Base-by-base conservation (phyloP, 1,140 invertebrate genomes). In the Achroia grisella region DNA sequence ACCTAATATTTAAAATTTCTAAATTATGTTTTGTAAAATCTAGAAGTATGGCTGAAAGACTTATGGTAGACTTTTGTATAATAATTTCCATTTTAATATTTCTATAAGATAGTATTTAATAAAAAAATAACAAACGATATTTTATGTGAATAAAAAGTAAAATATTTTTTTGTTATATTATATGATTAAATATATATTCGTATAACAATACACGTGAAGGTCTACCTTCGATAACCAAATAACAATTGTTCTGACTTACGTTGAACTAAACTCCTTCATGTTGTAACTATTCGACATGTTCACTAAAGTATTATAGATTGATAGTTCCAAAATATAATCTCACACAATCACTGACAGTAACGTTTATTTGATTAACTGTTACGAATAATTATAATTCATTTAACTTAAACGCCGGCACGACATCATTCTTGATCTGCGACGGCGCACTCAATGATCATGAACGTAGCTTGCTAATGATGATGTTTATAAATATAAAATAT, bases 241-340 rank as follows among this genome's bases (percentile, higher is more conserved):
- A 33, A 28, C 30, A 12, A 35, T 8, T 52, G 17, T 23, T 3
- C 2, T 23, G 17, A 82, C 79, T 78, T 65, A 83, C 79, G 79
- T 83, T 8, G 79, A 83, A 50, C 79, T 83, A 43, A 78, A 83
- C 34, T 80, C 71, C 62, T 80, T 83, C 79, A 83, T 83, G 37
- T 77, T 79, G 49, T 73, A 80, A 51, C 60, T 77, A 45, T 83
- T 77, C 6, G 74, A 49, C 76, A 80, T 82, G 40, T 50, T 65
- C 49, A 55, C 51, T 56, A 46, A 12, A 17, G n/a, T 42, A 10
- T n/a, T n/a, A 37, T 17, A 17, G n/a, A 37, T 35, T 3, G 15
- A 15, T n/a, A 17, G 14, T 37, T n/a, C 35, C 35, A 37, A 17
- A 37, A 14, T 15, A 23, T 23, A 37, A 37, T 4, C 33, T 15